These are phyloP conservation scores for Pandemis heparana DNA, from an alignment of 2,888 invertebrate species.

Conservation along the genomic window DNA sequence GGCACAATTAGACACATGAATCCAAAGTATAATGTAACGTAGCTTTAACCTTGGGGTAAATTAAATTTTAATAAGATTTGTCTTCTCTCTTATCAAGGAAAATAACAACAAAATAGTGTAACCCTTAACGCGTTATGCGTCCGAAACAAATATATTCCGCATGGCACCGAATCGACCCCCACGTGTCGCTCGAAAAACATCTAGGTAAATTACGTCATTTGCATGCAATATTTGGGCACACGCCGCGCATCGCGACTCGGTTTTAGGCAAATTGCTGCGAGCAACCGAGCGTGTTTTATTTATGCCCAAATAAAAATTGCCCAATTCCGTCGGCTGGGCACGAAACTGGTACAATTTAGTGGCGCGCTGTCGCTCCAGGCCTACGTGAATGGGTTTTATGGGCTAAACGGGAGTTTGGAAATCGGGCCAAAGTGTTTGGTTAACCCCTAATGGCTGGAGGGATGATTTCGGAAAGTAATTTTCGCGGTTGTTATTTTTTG, in stretches of 20 bases:
- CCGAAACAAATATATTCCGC: conserved; percentile 38
- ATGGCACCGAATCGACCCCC: conserved; percentile 44
- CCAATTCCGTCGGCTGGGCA: conserved; percentile 63
- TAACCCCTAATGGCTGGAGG: conserved; percentile 42
- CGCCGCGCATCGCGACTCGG: conserved; percentile 53
- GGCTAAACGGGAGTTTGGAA: conserved; percentile 53
- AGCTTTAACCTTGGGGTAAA: no score
- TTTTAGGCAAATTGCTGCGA: conserved; percentile 80
- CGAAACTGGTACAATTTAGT: conserved; percentile 62
- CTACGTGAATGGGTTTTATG: conserved; percentile 58
- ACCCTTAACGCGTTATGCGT: neutral
- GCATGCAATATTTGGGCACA: conserved; percentile 43
- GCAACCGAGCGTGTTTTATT: conserved; percentile 74
- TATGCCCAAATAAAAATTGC: conserved; percentile 77
- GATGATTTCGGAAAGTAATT: conserved; percentile 41
- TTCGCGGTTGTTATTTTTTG: conserved; percentile 42
- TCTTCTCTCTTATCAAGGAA: neutral
- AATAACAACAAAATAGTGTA: no score
- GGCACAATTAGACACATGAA: no score
- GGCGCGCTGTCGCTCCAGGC: conserved; percentile 48
- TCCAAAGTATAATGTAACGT: no score
- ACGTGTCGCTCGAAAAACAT: conserved; percentile 47
- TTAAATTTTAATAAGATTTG: neutral
- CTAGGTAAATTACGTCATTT: conserved; percentile 43
- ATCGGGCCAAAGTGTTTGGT: conserved; percentile 54